Conservation (phyloP, 2,113 vertebrate species). For the Montifringilla adamsi region DNA sequence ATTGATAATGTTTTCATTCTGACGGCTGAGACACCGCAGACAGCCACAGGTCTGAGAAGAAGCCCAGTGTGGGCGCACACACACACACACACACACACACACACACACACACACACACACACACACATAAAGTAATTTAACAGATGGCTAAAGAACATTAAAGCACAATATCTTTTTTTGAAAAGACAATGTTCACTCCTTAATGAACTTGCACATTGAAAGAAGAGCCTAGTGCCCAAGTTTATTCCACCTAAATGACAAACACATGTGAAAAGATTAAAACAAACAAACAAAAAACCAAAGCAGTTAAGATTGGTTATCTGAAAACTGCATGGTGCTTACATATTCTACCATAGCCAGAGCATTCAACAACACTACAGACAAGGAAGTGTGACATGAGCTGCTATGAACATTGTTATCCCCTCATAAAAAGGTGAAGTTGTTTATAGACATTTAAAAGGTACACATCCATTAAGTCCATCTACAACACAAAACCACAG, state of each 20-base stretch:
- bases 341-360: background rate
- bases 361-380: conserved; percentile 38
- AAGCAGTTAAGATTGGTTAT: background rate
- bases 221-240: conserved; percentile 21
- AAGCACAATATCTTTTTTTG: conserved; percentile 56
- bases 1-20: conserved; percentile 95
- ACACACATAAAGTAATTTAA: conserved; percentile 71
- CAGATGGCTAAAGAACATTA: conserved; percentile 73
- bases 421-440: conserved; percentile 10
- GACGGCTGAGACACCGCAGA: conserved; percentile 75
- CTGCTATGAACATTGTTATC: conserved; percentile 19
- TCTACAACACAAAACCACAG: conserved; percentile 35
- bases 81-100: conserved; percentile 4
- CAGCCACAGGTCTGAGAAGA: conserved; percentile 73
- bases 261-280: conserved; percentile 8
- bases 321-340: conserved; percentile 5
- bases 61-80: conserved; percentile 66
- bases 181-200: conserved; percentile 62
- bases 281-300: background rate
- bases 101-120: conserved; percentile 9
- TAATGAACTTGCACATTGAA: conserved; percentile 60
- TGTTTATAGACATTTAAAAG: conserved; percentile 38
- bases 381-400: background rate
- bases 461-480: conserved; percentile 49
- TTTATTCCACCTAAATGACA: conserved; percentile 44